Evolutionary conservation across 2,113 vertebrate species (phyloP).

Genomic region (Xiphophorus hellerii): DNA sequence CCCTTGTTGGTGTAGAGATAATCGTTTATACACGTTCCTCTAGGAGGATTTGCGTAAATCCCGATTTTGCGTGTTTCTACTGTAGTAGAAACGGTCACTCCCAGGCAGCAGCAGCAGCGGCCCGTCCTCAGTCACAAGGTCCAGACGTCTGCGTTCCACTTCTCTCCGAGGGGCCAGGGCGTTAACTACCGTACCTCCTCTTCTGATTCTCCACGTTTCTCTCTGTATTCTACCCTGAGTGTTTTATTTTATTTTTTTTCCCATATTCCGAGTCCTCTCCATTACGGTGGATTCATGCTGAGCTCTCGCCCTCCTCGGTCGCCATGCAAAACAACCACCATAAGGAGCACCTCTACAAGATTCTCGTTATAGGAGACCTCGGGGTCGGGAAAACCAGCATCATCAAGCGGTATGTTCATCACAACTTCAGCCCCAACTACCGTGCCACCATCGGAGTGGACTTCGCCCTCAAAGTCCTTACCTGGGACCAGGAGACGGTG

Average conservation of each 20-base stretch:
- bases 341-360: slow-evolving; percentile 94
- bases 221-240: slow-evolving; percentile 4
- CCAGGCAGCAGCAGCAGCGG: slow-evolving; percentile 3
- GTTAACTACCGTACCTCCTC: slow-evolving; percentile 32
- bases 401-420: slow-evolving; percentile 95
- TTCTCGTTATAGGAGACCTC: slow-evolving; percentile 92
- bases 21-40: not conserved
- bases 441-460: slow-evolving; percentile 98
- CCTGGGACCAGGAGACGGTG: slow-evolving; percentile 94
- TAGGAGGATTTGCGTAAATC: not conserved
- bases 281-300: slow-evolving; percentile 66
- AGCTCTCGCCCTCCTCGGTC: slow-evolving; percentile 67
- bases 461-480: slow-evolving; percentile 96
- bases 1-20: not conserved
- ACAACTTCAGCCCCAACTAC: slow-evolving; percentile 87
- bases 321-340: slow-evolving; percentile 89
- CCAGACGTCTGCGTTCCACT: slow-evolving; percentile 30
- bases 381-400: slow-evolving; percentile 85
- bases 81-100: not conserved
- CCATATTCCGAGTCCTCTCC: slow-evolving; percentile 15
- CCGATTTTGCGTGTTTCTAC: not conserved
- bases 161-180: slow-evolving; percentile 35
- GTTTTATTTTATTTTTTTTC: not conserved
- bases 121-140: slow-evolving; percentile 71
- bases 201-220: slow-evolving; percentile 15